Evolutionary conservation across 2,888 invertebrate genomes (phyloP).

Genomic region (Proisotoma minuta): DNA sequence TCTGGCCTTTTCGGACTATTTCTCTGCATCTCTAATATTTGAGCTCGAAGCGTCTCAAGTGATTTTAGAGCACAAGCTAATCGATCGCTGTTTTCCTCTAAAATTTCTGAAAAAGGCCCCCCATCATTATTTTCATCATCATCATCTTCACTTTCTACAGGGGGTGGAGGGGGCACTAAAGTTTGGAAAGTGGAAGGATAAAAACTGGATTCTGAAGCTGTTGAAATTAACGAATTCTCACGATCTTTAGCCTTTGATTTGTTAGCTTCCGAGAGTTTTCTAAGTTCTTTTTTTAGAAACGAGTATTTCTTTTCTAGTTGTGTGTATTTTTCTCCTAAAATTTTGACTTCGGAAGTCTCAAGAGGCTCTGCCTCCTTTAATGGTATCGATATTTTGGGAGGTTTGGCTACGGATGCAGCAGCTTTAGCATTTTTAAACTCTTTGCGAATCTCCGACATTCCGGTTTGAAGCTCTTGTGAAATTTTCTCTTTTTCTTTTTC

Average conservation of each 20-base stretch:
- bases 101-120: not conserved
- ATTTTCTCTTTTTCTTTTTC: constrained; percentile 19
- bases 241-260: not conserved
- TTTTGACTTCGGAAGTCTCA: constrained; percentile 13
- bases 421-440: constrained; percentile 13
- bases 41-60: constrained; percentile 35
- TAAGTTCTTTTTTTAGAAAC: constrained; percentile 72
- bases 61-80: constrained; percentile 31
- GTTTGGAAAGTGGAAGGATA: not conserved
- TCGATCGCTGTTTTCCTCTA: constrained; percentile 7
- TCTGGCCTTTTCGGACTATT: too few relatives aligned
- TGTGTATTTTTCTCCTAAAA: constrained; percentile 69
- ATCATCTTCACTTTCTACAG: not conserved
- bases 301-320: constrained; percentile 77
- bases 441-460: constrained; percentile 10
- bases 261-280: not conserved
- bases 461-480: constrained; percentile 9
- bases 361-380: not conserved
- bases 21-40: constrained; percentile 40
- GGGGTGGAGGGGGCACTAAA: not conserved
- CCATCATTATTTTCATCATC: not conserved
- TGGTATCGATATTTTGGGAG: not conserved
- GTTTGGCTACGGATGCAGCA: not conserved
- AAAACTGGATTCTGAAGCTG: not conserved
- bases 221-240: not conserved